Evolutionary conservation across 2,888 invertebrate genomes (phyloP).

Genomic region (Zaprionus bogoriensis): DNA sequence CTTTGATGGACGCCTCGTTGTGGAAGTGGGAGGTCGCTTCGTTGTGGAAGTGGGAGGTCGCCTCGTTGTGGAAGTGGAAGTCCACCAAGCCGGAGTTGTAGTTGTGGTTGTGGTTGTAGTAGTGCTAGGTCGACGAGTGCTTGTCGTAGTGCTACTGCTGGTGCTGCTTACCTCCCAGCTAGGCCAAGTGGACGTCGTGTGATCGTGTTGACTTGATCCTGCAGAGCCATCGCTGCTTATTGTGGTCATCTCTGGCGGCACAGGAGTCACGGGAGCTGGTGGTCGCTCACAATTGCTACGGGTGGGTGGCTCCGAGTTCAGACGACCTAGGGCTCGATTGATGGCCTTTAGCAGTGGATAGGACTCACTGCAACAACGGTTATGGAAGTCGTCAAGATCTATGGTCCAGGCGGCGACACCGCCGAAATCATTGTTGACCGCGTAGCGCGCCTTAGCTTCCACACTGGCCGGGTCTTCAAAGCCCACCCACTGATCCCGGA

Average conservation of each 20-base stretch:
- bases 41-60: conserved; percentile 76
- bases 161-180: conserved; percentile 67
- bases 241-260: conserved; percentile 89
- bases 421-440: conserved; percentile 88
- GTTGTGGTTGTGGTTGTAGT: conserved; percentile 60
- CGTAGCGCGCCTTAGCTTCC: conserved; percentile 89
- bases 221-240: conserved; percentile 85
- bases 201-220: conserved; percentile 58
- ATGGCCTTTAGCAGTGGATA: conserved; percentile 91
- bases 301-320: conserved; percentile 84
- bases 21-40: conserved; percentile 69
- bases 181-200: conserved; percentile 78
- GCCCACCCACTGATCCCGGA: conserved; percentile 94
- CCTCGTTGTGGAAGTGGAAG: conserved; percentile 82
- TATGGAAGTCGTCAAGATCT: conserved; percentile 93
- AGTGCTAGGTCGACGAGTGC: conserved; percentile 41
- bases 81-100: conserved; percentile 5
- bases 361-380: conserved; percentile 91
- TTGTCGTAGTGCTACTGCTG: conserved; percentile 42
- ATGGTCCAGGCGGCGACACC: conserved; percentile 94
- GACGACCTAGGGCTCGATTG: conserved; percentile 88
- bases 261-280: conserved; percentile 88
- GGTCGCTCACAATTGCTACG: conserved; percentile 88
- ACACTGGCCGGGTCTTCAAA: conserved; percentile 92
- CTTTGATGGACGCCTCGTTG: conserved; percentile 67